phyloP scores from a whole-genome alignment of 53 echinoderm and acorn worm genomes.

The Mesocentrotus franciscanus region DNA sequence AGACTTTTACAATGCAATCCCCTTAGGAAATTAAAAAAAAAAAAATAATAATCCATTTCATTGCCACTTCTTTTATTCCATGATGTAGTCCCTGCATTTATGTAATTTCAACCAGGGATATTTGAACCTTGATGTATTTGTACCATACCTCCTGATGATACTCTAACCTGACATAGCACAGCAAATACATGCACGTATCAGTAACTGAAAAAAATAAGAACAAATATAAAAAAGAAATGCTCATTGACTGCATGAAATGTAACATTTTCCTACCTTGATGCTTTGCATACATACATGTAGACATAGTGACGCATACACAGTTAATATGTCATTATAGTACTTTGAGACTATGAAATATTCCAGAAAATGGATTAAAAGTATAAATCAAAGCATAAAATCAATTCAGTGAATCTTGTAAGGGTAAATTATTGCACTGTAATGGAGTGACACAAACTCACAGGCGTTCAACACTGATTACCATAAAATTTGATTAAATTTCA shows the following conservation, averaged over 20 bases:
- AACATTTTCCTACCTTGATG: not conserved
- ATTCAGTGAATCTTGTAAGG: no score
- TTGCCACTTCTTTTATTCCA: not conserved
- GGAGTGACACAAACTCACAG: no score
- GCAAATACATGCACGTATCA: not conserved
- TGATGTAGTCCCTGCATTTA: not conserved
- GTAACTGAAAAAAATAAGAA: not conserved
- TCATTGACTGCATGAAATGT: not conserved
- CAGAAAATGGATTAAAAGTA: no score
- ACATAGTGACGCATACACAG: not conserved
- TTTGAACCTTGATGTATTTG: not conserved
- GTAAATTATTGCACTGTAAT: no score
- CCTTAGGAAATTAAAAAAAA: not conserved
- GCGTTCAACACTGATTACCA: no score
- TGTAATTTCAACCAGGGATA: not conserved
- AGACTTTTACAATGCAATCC: not conserved
- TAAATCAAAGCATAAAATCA: no score
- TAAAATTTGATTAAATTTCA: no score
- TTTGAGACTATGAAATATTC: not conserved
- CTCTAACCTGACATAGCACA: not conserved
- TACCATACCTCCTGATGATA: not conserved
- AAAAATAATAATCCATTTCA: not conserved
- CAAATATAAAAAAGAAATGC: no score
- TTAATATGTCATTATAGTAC: not conserved
- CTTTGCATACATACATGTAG: not conserved